Base-by-base conservation (phyloP, 2,797 vertebrate genomes). In the Notolepis coatsorum region DNA sequence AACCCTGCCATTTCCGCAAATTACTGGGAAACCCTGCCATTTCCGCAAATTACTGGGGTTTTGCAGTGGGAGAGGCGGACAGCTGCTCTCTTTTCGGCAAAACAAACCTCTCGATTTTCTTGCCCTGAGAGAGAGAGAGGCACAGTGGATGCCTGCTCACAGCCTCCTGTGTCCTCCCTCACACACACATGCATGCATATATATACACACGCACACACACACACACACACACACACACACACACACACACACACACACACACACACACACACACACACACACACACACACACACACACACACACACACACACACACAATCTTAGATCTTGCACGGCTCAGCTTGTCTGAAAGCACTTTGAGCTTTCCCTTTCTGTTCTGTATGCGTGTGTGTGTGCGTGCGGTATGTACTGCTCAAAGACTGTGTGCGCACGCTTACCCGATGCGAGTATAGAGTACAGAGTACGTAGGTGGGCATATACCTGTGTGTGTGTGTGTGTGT, bases 31-130 rank as follows among this genome's bases (percentile, higher is more conserved):
- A 88, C 75, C 65, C 67, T 65, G 68, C 65, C 28, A 72, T 87
- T 84, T 86, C 75, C 64, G 81, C 45, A 84, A 84, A 82, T 81
- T 80, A 80, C 70, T 75, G 65, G 69, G 61, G 76, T 75, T 68
- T 54, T 56, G 61, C n/a, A n/a, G n/a, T n/a, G 67, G 55, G 61
- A 49, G 30, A 38, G 47, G 9, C 43, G 75, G 65, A 77, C 68
- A 63, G 71, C 66, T 65, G 55, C 3, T 20, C 46, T 51, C 73
- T 54, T 8, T 13, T 4, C n/a, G 5, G 2, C 25, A 21, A 7
- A n/a, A 31, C 61, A 60, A 71, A 7, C 2, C 0, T 53, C 78
- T 78, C 67, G 53, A 78, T 84, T 83, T 68, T 60, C 48, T 51
- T 74, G 55, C 63, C 78, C 59, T 71, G 43, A 15, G 25, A n/a